Percentiles rank a stretch among this genome's conserved stretches.
Evolutionary conservation across 2,888 invertebrate species (phyloP).

Genomic region (Nephrotoma appendiculata): DNA sequence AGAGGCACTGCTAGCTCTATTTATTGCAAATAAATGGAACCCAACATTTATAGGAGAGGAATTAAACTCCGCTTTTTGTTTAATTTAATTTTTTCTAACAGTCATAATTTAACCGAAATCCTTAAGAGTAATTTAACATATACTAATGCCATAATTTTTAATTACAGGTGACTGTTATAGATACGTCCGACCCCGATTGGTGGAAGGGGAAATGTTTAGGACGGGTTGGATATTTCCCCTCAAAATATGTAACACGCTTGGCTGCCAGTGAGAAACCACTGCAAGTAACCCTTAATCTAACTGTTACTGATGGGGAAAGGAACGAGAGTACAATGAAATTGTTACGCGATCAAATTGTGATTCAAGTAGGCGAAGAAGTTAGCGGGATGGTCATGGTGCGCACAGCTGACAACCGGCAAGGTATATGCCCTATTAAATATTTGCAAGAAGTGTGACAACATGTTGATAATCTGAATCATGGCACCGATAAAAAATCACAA

Average conservation of each 20-base stretch:
- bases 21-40: too few species aligned
- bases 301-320: conserved; percentile 69
- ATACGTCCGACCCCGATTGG: conserved; percentile 91
- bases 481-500: conserved; percentile 18
- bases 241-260: conserved; percentile 83
- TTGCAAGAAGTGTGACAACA: conserved; percentile 86
- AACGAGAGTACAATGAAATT: conserved; percentile 56
- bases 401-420: conserved; percentile 83
- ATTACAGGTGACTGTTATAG: conserved; percentile 69
- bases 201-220: conserved; percentile 94
- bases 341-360: conserved; percentile 85
- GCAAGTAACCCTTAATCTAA: conserved; percentile 76
- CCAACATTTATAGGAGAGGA: too few species aligned
- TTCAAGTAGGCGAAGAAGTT: conserved; percentile 72
- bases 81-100: too few species aligned
- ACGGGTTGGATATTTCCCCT: conserved; percentile 83
- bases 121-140: too few species aligned
- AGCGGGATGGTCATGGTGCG: conserved; percentile 91
- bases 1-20: too few species aligned
- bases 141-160: not conserved
- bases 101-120: too few species aligned
- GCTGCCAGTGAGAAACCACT: conserved; percentile 81
- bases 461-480: conserved; percentile 25
- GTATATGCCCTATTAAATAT: conserved; percentile 86
- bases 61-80: too few species aligned